Conservation (phyloP, 2,113 vertebrate genomes). For the Ptilonorhynchus violaceus region DNA sequence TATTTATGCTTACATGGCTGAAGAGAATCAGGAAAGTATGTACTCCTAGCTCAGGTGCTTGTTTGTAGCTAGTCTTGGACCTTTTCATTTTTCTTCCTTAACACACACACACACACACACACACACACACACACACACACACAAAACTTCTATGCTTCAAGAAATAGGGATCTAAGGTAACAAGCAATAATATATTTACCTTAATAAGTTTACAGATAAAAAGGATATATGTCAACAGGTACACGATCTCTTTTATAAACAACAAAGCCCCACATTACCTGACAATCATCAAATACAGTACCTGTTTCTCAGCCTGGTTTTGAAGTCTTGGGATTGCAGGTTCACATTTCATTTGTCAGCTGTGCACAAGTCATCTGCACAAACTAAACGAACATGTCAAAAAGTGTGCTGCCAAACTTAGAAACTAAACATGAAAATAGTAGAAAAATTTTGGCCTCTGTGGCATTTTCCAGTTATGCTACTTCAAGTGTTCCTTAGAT, state of each 20-base stretch:
- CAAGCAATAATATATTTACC: neutral
- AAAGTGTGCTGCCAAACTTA: neutral
- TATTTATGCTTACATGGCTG: conserved; percentile 65
- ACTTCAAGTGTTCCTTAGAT: neutral
- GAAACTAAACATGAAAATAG: neutral
- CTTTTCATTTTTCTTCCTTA: conserved; percentile 67
- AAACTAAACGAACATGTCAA: neutral
- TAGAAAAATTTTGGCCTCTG: neutral
- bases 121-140: conserved; percentile 68
- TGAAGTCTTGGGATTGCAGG: neutral
- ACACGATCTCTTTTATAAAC: neutral
- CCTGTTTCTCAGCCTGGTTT: neutral
- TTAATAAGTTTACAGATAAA: neutral
- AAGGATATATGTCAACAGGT: neutral
- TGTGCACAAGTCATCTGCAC: neutral
- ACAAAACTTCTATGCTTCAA: conserved; percentile 74
- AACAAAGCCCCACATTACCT: neutral
- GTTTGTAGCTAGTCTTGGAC: conserved; percentile 48
- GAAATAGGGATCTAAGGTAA: conserved; percentile 56
- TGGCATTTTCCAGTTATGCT: neutral
- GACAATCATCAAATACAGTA: neutral
- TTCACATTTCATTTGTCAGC: neutral
- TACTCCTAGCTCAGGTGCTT: conserved; percentile 66
- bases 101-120: conserved; percentile 68
- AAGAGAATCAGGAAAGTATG: conserved; percentile 70